Conservation (phyloP, 2,113 vertebrate genomes). For the Pseudorasbora parva region DNA sequence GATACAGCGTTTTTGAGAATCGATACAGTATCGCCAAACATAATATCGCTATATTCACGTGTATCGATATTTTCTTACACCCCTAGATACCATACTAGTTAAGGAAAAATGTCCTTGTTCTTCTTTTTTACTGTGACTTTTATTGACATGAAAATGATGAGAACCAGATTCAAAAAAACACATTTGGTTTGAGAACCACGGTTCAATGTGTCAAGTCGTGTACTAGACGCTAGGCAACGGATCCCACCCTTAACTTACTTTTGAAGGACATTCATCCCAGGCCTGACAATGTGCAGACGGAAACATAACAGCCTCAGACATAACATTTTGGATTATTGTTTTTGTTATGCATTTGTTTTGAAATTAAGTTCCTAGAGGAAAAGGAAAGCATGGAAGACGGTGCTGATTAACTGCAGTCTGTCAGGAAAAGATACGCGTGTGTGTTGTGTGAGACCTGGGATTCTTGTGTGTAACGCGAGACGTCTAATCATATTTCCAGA, state of each 20-base stretch:
- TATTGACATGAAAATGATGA: neutral
- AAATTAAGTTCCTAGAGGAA: neutral
- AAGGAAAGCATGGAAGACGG: neutral
- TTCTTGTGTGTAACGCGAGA: neutral
- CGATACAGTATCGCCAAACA: too few species aligned
- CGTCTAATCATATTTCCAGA: conserved; percentile 24
- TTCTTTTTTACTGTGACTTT: neutral
- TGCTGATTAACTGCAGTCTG: neutral
- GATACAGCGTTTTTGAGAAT: too few species aligned
- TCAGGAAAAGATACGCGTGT: neutral
- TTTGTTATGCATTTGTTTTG: neutral
- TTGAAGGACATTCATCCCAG: neutral
- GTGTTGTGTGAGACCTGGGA: neutral
- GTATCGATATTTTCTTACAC: too few species aligned
- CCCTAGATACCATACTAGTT: too few species aligned
- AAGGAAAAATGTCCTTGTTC: neutral
- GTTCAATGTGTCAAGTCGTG: neutral
- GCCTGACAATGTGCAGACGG: neutral
- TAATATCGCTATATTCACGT: too few species aligned
- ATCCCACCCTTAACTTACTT: neutral
- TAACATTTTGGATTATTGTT: neutral
- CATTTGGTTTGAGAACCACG: neutral
- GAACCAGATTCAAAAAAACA: neutral
- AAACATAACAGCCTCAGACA: conserved; percentile 22
- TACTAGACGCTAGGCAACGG: too few species aligned